Conservation (phyloP, 1,140 invertebrate species). For the Philopotamus ludificatus region DNA sequence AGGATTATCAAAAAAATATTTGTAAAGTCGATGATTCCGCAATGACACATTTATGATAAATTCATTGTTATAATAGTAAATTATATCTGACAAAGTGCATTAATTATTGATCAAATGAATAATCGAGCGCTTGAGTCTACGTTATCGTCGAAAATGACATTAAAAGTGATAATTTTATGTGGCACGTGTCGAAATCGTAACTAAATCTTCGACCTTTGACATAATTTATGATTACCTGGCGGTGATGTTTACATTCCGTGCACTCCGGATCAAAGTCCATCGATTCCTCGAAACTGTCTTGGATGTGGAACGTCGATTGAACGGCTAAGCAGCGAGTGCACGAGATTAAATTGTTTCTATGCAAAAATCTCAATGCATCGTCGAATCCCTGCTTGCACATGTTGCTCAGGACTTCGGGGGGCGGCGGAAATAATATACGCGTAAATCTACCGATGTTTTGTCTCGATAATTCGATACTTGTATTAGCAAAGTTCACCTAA, state of each 20-base stretch:
- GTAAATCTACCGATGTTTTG: constrained; percentile 92
- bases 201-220: not conserved
- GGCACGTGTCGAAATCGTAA: no score
- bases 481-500: constrained; percentile 89
- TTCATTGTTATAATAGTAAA: no score
- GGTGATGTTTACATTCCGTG: constrained; percentile 77
- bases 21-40: no score
- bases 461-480: constrained; percentile 88
- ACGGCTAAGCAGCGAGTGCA: constrained; percentile 82
- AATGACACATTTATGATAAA: no score
- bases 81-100: no score
- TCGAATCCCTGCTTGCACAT: constrained; percentile 99
- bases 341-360: constrained; percentile 86
- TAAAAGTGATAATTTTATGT: no score
- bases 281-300: constrained; percentile 67
- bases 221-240: constrained; percentile 62
- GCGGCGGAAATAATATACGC: constrained; percentile 91
- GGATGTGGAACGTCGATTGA: constrained; percentile 77
- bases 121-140: no score
- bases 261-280: constrained; percentile 80
- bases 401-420: constrained; percentile 86
- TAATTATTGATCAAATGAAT: no score
- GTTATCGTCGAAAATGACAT: no score
- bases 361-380: constrained; percentile 90
- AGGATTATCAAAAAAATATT: no score